phyloP scores from a whole-genome alignment of 2,888 invertebrate species.

The Adelphocoris suturalis region DNA sequence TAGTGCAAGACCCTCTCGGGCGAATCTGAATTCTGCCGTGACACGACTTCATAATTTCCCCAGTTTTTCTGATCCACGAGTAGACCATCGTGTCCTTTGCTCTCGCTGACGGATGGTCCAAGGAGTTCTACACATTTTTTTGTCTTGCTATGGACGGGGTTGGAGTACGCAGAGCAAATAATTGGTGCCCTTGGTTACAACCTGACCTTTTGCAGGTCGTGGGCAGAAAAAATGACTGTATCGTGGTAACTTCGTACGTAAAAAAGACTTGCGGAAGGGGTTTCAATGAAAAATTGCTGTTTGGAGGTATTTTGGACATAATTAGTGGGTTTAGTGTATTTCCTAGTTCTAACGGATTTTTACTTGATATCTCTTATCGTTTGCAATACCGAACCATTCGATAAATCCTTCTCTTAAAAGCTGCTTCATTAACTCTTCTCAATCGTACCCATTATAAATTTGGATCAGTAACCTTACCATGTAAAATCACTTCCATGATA shows the following conservation, averaged over 20 bases:
- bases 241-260: background rate
- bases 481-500: too few relatives aligned
- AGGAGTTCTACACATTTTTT: background rate
- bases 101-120: background rate
- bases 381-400: too few relatives aligned
- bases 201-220: background rate
- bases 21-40: conserved; percentile 8
- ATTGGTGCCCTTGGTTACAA: background rate
- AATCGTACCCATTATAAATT: too few relatives aligned
- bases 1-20: background rate
- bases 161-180: background rate
- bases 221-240: background rate
- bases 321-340: too few relatives aligned
- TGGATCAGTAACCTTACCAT: too few relatives aligned
- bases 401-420: too few relatives aligned
- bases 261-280: background rate
- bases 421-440: too few relatives aligned
- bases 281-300: too few relatives aligned
- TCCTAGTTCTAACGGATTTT: background rate
- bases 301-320: too few relatives aligned
- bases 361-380: too few relatives aligned
- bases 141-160: background rate
- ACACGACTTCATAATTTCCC: background rate
- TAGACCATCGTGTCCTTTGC: background rate
- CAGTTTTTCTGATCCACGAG: background rate